Evolutionary conservation across 2,888 invertebrate genomes (phyloP), one percentile per base, ranked within the genome.

Genomic region (Cheilosia variabilis): DNA sequence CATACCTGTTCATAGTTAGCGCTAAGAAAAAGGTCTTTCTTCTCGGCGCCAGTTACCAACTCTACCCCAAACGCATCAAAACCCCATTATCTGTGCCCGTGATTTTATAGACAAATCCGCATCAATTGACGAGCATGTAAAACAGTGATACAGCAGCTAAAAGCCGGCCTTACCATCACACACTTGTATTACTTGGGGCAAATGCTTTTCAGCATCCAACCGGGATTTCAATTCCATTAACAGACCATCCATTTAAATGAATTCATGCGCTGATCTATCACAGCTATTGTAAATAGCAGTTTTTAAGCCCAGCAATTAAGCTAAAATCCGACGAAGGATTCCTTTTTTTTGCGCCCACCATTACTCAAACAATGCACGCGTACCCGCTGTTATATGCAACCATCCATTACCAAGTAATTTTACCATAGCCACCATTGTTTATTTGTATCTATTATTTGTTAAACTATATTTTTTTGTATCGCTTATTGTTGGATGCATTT

Each of bases 361-460:
- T 65, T 76, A 71, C 65, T 71, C 69, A 80, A 62, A 77, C 52
- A 34, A 72, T n/a, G 19, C 27, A 22, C 24, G 24, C 53, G 31
- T 19, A 50, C 19, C 41, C 53, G 58, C 78, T 78, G 73, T 78
- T 83, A 78, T 83, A 73, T 60, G 7, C 50, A 53, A 78, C 22
- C 83, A 73, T 78, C 83, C 83, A 83, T 83, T 83, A 83, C 83
- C 52, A 50, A 72, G 78, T 78, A 68, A 78, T 83, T 83, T 78
- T 45, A 52, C 72, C 78, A 57, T 62, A 66, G 47, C 55, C 69
- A 27, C 71, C 34, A 71, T 76, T 77, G 65, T 83, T 69, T 69
- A 69, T 83, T 83, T 83, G 72, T 78, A 73, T 78, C 83, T 78
- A 78, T 82, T 82, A 82, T 83, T 83, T 83, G 77, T 72, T 83